Conservation (phyloP, 1,140 invertebrate genomes). For the Drosophila hydei region DNA sequence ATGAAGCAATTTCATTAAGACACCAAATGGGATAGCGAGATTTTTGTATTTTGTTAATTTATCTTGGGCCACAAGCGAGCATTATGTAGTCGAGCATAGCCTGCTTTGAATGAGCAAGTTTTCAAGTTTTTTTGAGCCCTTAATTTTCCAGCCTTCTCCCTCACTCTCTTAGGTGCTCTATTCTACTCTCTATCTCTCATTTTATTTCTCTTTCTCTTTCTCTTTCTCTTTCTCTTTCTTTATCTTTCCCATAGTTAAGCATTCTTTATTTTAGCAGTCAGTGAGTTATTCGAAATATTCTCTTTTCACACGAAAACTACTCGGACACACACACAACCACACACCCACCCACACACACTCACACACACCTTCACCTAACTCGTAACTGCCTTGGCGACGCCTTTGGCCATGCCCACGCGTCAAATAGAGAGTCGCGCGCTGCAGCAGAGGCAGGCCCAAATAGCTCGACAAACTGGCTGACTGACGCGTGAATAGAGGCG, state of each 20-base stretch:
- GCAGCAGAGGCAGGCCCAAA: background rate
- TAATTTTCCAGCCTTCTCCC: too few relatives aligned
- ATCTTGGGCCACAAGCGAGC: too few relatives aligned
- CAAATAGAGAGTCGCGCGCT: slow-evolving; percentile 57
- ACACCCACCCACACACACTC: slow-evolving; percentile 2
- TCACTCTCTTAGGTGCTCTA: too few relatives aligned
- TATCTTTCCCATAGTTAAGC: too few relatives aligned
- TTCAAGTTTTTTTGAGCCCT: too few relatives aligned
- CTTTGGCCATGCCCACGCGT: slow-evolving; percentile 41
- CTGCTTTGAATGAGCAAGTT: too few relatives aligned
- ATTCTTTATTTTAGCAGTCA: too few relatives aligned
- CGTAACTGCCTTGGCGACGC: slow-evolving; percentile 52
- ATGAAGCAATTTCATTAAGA: too few relatives aligned
- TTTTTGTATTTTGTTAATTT: too few relatives aligned
- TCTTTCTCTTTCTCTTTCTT: background rate
- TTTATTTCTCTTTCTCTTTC: background rate
- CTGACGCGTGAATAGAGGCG: slow-evolving; percentile 1
- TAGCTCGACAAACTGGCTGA: slow-evolving; percentile 32
- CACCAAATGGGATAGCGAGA: too few relatives aligned
- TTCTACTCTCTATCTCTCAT: background rate
- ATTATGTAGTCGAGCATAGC: too few relatives aligned
- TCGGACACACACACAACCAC: background rate
- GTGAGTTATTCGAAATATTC: too few relatives aligned
- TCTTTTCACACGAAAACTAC: background rate
- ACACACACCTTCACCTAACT: slow-evolving; percentile 31